Evolutionary conservation across 53 echinoderm and acorn worm genomes (phyloP).

Genomic region (Echinometra lucunter): DNA sequence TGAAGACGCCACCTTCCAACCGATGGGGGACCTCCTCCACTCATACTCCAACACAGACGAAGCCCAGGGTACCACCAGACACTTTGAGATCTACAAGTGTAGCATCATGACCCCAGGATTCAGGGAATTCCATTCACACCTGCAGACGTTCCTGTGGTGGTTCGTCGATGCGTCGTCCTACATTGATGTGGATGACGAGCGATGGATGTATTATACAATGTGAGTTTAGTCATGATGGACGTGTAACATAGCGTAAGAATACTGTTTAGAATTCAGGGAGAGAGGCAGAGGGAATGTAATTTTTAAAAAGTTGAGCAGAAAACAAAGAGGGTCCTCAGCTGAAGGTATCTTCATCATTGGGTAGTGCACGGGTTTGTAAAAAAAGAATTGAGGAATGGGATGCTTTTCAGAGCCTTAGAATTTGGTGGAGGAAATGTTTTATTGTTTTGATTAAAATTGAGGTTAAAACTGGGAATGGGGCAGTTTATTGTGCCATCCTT

Average conservation of each 20-base stretch:
- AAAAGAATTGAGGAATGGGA: background rate
- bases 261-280: background rate
- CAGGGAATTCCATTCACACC: constrained; percentile 77
- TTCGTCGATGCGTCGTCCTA: constrained; percentile 92
- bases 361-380: background rate
- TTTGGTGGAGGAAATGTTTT: too few relatives aligned
- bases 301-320: background rate
- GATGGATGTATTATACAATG: constrained; percentile 90
- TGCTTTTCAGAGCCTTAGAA: background rate
- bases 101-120: constrained; percentile 80
- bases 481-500: too few relatives aligned
- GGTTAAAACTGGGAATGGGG: too few relatives aligned
- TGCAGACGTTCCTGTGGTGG: constrained; percentile 99
- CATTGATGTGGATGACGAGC: constrained; percentile 91
- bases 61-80: constrained; percentile 7
- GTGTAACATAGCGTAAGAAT: too few relatives aligned
- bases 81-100: constrained; percentile 90
- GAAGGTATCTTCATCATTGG: background rate
- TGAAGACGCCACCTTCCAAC: constrained; percentile 82
- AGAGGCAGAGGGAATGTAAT: background rate
- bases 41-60: constrained; percentile 74
- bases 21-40: constrained; percentile 84
- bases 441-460: too few relatives aligned
- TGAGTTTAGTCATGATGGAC: constrained; percentile 70
- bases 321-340: background rate